These are phyloP conservation scores for Scolopax bukidnonensis DNA, from an alignment of 2,797 vertebrate species.

Conservation along the genomic window DNA sequence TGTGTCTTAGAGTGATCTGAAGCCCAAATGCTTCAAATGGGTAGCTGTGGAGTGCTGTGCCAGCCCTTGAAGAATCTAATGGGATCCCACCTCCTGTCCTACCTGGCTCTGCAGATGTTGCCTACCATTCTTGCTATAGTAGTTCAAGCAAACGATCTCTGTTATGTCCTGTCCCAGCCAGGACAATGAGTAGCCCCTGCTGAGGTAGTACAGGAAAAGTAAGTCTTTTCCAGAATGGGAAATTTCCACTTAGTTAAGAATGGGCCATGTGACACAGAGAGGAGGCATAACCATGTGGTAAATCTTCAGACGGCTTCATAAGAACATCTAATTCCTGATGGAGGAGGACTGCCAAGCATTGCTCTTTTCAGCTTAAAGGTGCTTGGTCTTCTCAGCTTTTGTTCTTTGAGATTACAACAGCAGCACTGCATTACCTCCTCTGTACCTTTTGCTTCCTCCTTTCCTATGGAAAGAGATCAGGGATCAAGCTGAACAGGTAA, in stretches of 20 bases:
- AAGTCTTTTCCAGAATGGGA: neutral
- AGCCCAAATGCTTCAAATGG: neutral
- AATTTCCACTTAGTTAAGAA: neutral
- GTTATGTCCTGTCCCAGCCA: neutral
- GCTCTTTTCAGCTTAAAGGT: neutral
- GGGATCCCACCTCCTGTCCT: neutral
- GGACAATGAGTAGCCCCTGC: neutral
- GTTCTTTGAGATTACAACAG: neutral
- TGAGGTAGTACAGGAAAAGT: neutral
- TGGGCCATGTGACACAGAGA: neutral
- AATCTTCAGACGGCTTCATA: neutral
- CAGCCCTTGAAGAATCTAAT: neutral
- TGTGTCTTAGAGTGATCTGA: neutral
- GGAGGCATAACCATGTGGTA: neutral
- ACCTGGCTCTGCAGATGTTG: neutral
- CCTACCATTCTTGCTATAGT: neutral
- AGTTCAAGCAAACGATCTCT: neutral
- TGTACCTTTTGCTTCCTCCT: neutral
- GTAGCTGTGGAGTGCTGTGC: neutral
- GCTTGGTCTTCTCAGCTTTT: neutral
- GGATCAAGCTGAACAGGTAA: neutral
- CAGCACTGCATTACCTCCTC: neutral
- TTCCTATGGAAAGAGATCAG: neutral
- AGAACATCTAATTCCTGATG: neutral
- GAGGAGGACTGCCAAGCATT: neutral